Percentiles rank a stretch among this genome's conserved stretches.
Conservation (phyloP, 1,140 invertebrate genomes). For the Leucophenga varia region DNA sequence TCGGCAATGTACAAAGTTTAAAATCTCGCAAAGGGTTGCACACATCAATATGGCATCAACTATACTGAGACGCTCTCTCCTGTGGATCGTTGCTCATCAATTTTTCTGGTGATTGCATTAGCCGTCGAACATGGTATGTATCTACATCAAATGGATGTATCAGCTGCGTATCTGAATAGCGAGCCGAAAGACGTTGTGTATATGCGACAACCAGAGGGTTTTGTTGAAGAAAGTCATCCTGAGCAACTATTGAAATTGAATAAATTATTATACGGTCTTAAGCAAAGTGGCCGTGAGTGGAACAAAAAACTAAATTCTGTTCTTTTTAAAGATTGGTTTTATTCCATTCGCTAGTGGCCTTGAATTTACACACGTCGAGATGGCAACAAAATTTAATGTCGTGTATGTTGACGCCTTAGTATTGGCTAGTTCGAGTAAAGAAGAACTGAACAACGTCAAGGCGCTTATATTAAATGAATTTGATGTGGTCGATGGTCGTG, state of each 20-base stretch:
- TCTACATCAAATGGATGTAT: constrained; percentile 49
- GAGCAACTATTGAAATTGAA: constrained; percentile 12
- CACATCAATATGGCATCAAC: constrained; percentile 38
- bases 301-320: constrained; percentile 35
- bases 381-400: constrained; percentile 1
- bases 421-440: constrained; percentile 6
- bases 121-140: constrained; percentile 30
- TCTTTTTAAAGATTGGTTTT: constrained; percentile 30
- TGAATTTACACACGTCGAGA: constrained; percentile 41
- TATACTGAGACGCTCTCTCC: constrained; percentile 50
- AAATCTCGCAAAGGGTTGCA: constrained; percentile 45
- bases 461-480: constrained; percentile 19
- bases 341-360: constrained; percentile 23
- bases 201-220: too few relatives aligned
- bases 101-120: constrained; percentile 45
- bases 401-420: constrained; percentile 10
- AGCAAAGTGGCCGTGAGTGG: constrained; percentile 28
- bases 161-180: constrained; percentile 57
- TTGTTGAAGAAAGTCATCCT: constrained; percentile 1
- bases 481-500: constrained; percentile 25
- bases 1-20: constrained; percentile 34
- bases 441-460: constrained; percentile 5
- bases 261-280: constrained; percentile 23
- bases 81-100: constrained; percentile 25
- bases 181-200: constrained; percentile 45